phyloP scores from a whole-genome alignment of 2,888 invertebrate species.

The Netelia melanura region DNA sequence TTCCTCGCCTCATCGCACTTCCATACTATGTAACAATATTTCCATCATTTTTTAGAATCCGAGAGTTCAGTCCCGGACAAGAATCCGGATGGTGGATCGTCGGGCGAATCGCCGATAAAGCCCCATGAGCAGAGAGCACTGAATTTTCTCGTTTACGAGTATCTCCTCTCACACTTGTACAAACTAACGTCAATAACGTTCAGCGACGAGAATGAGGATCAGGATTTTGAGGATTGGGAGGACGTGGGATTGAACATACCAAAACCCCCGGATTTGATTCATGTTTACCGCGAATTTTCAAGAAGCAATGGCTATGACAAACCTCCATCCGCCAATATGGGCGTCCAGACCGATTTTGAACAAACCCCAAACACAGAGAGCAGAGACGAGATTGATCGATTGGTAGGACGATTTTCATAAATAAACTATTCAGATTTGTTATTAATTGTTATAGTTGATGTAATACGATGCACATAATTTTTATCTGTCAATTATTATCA shows the following conservation, averaged over 20 bases:
- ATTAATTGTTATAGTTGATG: too few species aligned
- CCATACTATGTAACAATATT: constrained; percentile 16
- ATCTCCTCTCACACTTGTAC: constrained; percentile 91
- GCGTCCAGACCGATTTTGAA: constrained; percentile 78
- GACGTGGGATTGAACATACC: constrained; percentile 95
- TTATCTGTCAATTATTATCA: too few species aligned
- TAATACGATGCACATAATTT: too few species aligned
- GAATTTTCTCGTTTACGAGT: constrained; percentile 95
- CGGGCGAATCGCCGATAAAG: constrained; percentile 87
- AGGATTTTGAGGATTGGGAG: constrained; percentile 97
- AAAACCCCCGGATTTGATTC: constrained; percentile 91
- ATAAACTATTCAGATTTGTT: too few species aligned
- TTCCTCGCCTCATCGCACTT: neutral
- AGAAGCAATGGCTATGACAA: constrained; percentile 85
- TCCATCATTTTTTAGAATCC: constrained; percentile 83
- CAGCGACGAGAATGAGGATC: constrained; percentile 95
- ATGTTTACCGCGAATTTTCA: constrained; percentile 88
- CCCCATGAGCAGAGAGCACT: constrained; percentile 94
- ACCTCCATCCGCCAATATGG: constrained; percentile 85
- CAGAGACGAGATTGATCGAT: constrained; percentile 74
- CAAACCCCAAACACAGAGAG: constrained; percentile 58
- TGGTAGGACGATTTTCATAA: constrained; percentile 68
- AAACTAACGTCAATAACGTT: constrained; percentile 96
- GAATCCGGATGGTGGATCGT: constrained; percentile 81
- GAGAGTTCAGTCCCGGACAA: constrained; percentile 86